Evolutionary conservation across 2,797 vertebrate species (phyloP), one percentile per base, ranked within the genome.

Genomic region (Fundulus diaphanus): DNA sequence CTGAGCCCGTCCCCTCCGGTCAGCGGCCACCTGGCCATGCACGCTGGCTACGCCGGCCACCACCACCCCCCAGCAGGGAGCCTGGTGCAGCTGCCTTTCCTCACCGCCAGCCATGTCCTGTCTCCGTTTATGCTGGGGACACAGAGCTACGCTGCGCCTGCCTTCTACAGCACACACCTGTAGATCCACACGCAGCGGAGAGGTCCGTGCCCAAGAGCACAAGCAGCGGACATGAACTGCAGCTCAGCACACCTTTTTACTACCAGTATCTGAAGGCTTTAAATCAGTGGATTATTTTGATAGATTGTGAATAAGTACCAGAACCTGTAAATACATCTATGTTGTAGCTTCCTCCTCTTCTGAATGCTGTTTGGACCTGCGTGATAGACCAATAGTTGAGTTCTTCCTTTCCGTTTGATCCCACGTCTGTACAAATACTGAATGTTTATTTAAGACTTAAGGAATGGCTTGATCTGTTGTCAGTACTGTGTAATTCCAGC

Each of bases 151-250:
- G 97, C 97, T 61, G 93, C 97, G 0, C 98, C 97, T 0, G 95
- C 98, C 48, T 99, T 99, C 93, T 99, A 99, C 92, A 95, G 97
- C 74, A 97, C 98, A 72, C 98, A 99, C 91, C 96, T 99, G 95
- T 99, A 96, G 96, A 84, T 24, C 51, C 51, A 72, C 54, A 63
- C 69, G 68, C 59, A 51, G 73, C 24, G n/a, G 7, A n/a, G 18
- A 48, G 49, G 72, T 57, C 12, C 44, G 15, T 46, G 44, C 44
- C 15, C 1, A 48, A 16, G 46, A 48, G 46, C 46, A 48, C 46
- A 3, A 48, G 46, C 3, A 48, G 46, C 46, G 18, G 46, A 48
- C 15, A 63, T 33, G 57, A 61, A 37, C 59, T 63, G 31, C 81
- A 71, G 72, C 9, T 1, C 54, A 74, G 66, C 75, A 18, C 24